Evolutionary conservation across 2,113 vertebrate species (phyloP), one percentile per base, ranked within the genome.

Genomic region (Coregonus clupeaformis): DNA sequence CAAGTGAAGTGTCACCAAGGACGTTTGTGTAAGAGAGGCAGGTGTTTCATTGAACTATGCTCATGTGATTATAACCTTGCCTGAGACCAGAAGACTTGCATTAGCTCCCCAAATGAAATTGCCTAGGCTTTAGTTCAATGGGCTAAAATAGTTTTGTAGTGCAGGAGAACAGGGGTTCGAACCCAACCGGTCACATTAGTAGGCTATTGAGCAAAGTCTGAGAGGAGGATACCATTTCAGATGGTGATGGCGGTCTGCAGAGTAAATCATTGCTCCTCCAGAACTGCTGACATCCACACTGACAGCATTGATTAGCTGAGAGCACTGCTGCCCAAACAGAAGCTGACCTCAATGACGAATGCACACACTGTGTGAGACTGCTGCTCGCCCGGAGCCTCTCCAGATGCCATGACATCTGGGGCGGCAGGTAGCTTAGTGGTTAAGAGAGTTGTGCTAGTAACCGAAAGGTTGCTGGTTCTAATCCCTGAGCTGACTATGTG

Each of bases 281-380:
- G 72, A 65, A 63, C 45, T 64, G 72, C 69, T 80, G 69, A 78
- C 71, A 65, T 74, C 29, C n/a, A 49, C 73, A 78, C 75, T 68
- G 68, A 72, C 68, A 74, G 65, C 78, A 68, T 57, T 68, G 75
- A 87, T 85, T 81, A 82, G 84, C 76, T 77, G 71, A 81, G 72
- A 0, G 1, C 76, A 76, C 32, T 65, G 75, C 76, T 36, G 82
- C 84, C 78, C 78, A 63, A 77, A 76, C 81, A 73, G 80, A 78
- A 68, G 75, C 62, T 86, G 80, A 82, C 74, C 80, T 85, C 77
- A 73, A 76, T 3, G 74, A n/a, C n/a, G 75, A 65, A 74, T 42
- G 74, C 29, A 68, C 70, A 70, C 62, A 63, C 72, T 71, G 74
- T n/a, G 72, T 81, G 75, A 29, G 20, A n/a, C 36, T 27, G 24